Percentiles rank a stretch among this genome's conserved stretches.
These are phyloP conservation scores for Psylliodes chrysocephalus DNA, from an alignment of 2,888 invertebrate species.

Conservation along the genomic window DNA sequence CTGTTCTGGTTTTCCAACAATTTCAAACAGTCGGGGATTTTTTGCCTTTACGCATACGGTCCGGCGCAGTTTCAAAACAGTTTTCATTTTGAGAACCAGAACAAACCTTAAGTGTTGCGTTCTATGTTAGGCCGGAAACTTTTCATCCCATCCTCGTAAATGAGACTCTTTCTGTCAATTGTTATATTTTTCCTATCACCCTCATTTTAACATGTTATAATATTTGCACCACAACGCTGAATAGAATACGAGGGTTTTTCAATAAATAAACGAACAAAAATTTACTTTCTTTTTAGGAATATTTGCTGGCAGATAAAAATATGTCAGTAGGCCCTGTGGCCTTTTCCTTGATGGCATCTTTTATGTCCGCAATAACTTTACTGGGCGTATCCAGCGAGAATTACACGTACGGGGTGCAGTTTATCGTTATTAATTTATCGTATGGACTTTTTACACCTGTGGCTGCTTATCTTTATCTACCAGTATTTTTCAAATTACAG, in stretches of 20 bases:
- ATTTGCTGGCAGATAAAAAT: conserved; percentile 82
- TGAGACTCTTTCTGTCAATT: too few relatives aligned
- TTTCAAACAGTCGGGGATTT: too few relatives aligned
- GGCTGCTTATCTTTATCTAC: conserved; percentile 80
- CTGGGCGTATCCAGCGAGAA: conserved; percentile 91
- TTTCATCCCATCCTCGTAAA: too few relatives aligned
- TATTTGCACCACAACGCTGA: too few relatives aligned
- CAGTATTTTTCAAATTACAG: conserved; percentile 86
- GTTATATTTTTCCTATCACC: too few relatives aligned
- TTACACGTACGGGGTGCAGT: conserved; percentile 85
- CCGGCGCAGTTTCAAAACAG: too few relatives aligned
- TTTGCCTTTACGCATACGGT: too few relatives aligned
- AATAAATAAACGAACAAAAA: not conserved
- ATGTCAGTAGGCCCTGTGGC: conserved; percentile 85
- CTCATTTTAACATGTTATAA: too few relatives aligned
- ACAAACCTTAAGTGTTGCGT: too few relatives aligned
- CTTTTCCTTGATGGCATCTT: conserved; percentile 92
- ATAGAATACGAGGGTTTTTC: not conserved
- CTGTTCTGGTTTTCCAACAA: too few relatives aligned
- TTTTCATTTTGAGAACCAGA: too few relatives aligned
- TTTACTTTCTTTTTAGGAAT: conserved; percentile 71
- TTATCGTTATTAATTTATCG: conserved; percentile 80
- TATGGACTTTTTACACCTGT: conserved; percentile 82
- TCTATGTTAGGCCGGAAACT: too few relatives aligned
- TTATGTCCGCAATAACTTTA: conserved; percentile 90